Percentiles rank a stretch among this genome's conserved stretches.
These are phyloP conservation scores for Nanorana parkeri DNA, from an alignment of 2,113 vertebrate genomes.

Conservation along the genomic window DNA sequence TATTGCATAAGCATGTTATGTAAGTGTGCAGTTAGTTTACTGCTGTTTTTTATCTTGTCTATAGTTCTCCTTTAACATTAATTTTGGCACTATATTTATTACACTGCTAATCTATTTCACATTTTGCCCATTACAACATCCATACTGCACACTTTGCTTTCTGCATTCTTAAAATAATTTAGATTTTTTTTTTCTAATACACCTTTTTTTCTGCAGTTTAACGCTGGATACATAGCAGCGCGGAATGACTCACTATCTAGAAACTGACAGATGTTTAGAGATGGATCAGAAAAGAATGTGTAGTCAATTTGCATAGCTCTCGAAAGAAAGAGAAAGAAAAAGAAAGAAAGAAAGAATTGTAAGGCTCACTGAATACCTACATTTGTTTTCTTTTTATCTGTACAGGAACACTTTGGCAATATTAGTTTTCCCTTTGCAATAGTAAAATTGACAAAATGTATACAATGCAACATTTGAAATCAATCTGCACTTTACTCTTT, in stretches of 20 bases:
- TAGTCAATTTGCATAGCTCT: neutral
- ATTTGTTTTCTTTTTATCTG: no score
- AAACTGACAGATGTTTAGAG: conserved; percentile 41
- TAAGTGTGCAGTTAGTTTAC: no score
- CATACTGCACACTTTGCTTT: neutral
- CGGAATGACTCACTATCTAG: conserved; percentile 8
- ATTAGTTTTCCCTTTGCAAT: no score
- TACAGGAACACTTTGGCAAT: no score
- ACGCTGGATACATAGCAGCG: neutral
- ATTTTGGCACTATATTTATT: neutral
- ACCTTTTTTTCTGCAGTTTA: neutral
- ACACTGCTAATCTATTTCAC: conserved; percentile 11
- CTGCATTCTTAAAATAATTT: conserved; percentile 48
- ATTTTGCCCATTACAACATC: conserved; percentile 1
- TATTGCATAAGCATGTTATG: no score
- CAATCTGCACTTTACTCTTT: no score
- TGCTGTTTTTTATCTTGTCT: no score
- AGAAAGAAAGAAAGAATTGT: no score
- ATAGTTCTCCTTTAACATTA: no score
- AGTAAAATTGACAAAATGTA: no score
- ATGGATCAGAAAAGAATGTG: conserved; percentile 22
- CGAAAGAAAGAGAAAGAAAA: neutral
- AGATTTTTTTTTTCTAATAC: conserved; percentile 16
- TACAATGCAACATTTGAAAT: no score
- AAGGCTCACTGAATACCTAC: no score